Evolutionary conservation across 2,113 vertebrate genomes (phyloP).

Genomic region (Pelvicachromis taeniatus): DNA sequence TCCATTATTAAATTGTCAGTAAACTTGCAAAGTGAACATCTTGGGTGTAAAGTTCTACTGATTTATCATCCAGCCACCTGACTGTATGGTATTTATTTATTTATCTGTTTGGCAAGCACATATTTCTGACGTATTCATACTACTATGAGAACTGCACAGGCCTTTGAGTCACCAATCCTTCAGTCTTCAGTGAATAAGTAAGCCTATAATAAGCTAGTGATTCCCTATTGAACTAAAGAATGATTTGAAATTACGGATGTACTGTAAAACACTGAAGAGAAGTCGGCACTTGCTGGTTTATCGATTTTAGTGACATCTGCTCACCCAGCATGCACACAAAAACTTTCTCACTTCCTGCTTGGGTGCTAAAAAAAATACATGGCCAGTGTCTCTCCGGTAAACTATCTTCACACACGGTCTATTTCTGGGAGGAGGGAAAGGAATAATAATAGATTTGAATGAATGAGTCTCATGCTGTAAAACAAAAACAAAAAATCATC

Average conservation of each 20-base stretch:
- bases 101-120: background rate
- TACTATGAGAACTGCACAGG: background rate
- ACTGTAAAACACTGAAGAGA: background rate
- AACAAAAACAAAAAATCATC: background rate
- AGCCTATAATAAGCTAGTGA: background rate
- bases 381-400: background rate
- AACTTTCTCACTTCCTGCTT: background rate
- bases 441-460: background rate
- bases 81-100: background rate
- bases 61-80: background rate
- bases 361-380: background rate
- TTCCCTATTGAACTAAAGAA: background rate
- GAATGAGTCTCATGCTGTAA: background rate
- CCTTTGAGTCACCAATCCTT: background rate
- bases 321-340: background rate
- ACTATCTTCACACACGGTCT: background rate
- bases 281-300: background rate
- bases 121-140: background rate
- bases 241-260: background rate
- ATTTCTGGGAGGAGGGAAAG: background rate
- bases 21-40: background rate
- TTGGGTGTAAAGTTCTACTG: background rate
- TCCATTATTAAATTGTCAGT: background rate
- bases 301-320: background rate
- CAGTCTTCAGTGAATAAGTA: background rate